Evolutionary conservation across 2,888 invertebrate genomes (phyloP).

Genomic region (Catocala sponsa): DNA sequence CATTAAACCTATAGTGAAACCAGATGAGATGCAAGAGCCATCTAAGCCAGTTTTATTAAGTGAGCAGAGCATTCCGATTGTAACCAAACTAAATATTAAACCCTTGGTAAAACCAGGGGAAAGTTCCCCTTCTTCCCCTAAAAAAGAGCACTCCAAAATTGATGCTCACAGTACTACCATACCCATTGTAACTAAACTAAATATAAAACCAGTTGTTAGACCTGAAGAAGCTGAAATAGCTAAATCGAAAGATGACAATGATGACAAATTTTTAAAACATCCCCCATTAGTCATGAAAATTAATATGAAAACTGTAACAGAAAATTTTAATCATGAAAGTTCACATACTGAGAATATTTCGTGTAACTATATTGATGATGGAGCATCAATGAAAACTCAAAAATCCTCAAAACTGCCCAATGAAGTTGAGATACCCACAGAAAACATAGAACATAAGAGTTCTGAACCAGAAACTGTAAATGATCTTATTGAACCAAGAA

Average conservation of each 20-base stretch:
- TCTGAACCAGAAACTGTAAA: slow-evolving; percentile 21
- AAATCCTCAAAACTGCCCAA: slow-evolving; percentile 48
- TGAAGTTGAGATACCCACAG: slow-evolving; percentile 43
- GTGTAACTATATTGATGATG: slow-evolving; percentile 67
- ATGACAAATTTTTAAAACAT: slow-evolving; percentile 68
- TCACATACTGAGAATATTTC: slow-evolving; percentile 55
- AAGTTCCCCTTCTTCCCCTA: slow-evolving; percentile 72
- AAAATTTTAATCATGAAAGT: slow-evolving; percentile 63
- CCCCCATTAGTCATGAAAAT: slow-evolving; percentile 83
- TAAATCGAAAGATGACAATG: slow-evolving; percentile 61
- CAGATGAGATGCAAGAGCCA: slow-evolving; percentile 65
- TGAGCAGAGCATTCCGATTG: slow-evolving; percentile 74
- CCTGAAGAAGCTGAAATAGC: slow-evolving; percentile 68
- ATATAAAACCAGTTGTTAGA: slow-evolving; percentile 85
- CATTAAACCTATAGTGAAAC: slow-evolving; percentile 87
- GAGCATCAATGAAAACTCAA: slow-evolving; percentile 76
- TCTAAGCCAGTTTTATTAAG: slow-evolving; percentile 54
- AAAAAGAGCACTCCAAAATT: slow-evolving; percentile 68
- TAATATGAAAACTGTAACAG: slow-evolving; percentile 76
- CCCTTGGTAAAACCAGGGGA: slow-evolving; percentile 75
- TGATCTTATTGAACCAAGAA: slow-evolving; percentile 26
- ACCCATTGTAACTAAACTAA: slow-evolving; percentile 78
- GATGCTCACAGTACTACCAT: slow-evolving; percentile 61
- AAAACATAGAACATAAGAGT: slow-evolving; percentile 26
- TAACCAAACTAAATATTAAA: slow-evolving; percentile 82